These are phyloP conservation scores for Saimiri boliviensis DNA, from an alignment of 2,113 vertebrate species.

Conservation along the genomic window DNA sequence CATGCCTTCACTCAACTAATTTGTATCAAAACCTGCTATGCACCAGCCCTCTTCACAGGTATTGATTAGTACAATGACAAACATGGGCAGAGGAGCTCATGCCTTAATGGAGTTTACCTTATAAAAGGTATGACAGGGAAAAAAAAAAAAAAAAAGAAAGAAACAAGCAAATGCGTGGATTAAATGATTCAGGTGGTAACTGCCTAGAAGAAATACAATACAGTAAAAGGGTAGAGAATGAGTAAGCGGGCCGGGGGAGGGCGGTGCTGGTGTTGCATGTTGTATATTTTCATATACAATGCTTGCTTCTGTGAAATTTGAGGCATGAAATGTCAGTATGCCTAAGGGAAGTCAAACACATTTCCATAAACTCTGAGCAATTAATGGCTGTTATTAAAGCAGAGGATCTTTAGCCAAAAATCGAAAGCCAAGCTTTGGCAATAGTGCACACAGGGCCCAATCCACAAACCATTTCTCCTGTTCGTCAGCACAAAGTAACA, in stretches of 20 bases:
- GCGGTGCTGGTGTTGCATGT: accelerated
- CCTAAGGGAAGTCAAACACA: neutral
- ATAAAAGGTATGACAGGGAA: neutral
- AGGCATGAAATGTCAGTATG: neutral
- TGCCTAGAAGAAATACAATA: neutral
- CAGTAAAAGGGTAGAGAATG: neutral
- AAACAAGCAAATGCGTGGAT: neutral
- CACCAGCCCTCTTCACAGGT: neutral
- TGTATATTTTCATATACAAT: neutral
- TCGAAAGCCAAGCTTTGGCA: neutral
- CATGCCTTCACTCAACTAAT: accelerated
- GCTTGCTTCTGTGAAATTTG: constrained; percentile 15
- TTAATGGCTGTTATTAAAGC: constrained; percentile 13
- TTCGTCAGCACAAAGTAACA: neutral
- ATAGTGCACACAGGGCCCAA: neutral
- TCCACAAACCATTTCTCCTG: neutral
- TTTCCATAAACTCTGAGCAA: neutral
- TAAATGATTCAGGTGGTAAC: neutral
- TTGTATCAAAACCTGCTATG: neutral
- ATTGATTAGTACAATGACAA: neutral
- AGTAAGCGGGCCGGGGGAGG: neutral
- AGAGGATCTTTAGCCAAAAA: neutral
- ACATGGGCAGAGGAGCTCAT: neutral
- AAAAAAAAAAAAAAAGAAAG: neutral
- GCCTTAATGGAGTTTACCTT: neutral